phyloP scores from a whole-genome alignment of 2,797 vertebrate species.

The Ibycter americanus region DNA sequence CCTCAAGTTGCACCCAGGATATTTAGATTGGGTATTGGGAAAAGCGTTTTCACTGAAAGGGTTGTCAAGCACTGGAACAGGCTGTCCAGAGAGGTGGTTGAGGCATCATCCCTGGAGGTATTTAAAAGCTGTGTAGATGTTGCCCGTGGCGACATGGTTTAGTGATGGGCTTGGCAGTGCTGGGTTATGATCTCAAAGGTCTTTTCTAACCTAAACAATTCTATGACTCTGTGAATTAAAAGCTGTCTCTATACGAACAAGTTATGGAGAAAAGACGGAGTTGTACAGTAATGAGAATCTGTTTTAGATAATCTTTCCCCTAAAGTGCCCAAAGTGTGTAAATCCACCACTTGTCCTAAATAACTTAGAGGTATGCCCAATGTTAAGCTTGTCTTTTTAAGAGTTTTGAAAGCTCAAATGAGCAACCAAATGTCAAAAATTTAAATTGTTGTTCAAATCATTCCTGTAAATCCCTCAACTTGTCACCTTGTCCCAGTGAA shows the following conservation, averaged over 20 bases:
- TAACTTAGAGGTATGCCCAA: not conserved
- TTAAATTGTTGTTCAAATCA: not conserved
- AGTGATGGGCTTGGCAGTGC: too few species aligned
- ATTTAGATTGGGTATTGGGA: too few species aligned
- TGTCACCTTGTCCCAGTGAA: not conserved
- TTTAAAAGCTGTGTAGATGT: too few species aligned
- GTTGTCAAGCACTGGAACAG: too few species aligned
- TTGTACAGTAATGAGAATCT: not conserved
- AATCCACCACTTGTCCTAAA: not conserved
- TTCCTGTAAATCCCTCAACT: not conserved
- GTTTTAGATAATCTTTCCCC: not conserved
- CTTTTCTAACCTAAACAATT: too few species aligned
- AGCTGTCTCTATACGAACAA: not conserved
- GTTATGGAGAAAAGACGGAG: not conserved
- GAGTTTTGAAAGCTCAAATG: not conserved
- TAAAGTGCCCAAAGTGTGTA: not conserved
- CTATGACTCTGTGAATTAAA: too few species aligned
- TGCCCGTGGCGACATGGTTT: too few species aligned
- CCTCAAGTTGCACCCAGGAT: too few species aligned
- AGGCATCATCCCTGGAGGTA: too few species aligned
- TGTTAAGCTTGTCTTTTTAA: not conserved
- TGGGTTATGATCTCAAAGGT: too few species aligned
- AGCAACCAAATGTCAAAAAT: not conserved
- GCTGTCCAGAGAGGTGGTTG: too few species aligned
- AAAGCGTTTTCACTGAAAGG: too few species aligned